phyloP scores from a whole-genome alignment of 2,888 invertebrate genomes.

The Aromia moschata region DNA sequence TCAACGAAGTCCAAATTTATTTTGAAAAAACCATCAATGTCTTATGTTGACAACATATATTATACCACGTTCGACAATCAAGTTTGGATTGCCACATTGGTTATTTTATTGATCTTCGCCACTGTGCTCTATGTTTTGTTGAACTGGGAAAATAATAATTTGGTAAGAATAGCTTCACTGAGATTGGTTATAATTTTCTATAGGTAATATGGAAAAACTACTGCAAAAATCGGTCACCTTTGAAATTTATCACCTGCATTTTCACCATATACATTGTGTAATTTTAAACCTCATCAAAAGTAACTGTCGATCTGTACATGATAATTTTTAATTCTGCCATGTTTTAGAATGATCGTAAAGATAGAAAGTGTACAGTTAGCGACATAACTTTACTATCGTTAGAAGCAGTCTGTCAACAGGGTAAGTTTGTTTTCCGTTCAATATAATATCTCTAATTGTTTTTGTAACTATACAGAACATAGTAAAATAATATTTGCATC shows the following conservation, averaged over 20 bases:
- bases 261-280: too few species aligned
- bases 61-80: conserved; percentile 59
- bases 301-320: too few species aligned
- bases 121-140: conserved; percentile 53
- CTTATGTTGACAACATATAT: conserved; percentile 64
- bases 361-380: conserved; percentile 46
- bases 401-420: conserved; percentile 65
- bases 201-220: too few species aligned
- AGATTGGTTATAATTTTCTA: too few species aligned
- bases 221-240: too few species aligned
- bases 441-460: too few species aligned
- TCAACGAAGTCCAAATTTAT: conserved; percentile 53
- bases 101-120: conserved; percentile 52
- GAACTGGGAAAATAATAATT: conserved; percentile 53
- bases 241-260: too few species aligned
- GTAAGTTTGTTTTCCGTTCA: conserved; percentile 48
- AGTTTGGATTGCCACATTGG: conserved; percentile 62
- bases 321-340: too few species aligned
- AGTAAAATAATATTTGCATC: too few species aligned
- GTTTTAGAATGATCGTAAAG: conserved; percentile 18
- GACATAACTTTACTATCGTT: conserved; percentile 63
- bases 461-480: too few species aligned
- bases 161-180: conserved; percentile 11
- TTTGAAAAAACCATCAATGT: conserved; percentile 63
- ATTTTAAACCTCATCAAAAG: too few species aligned